Base-by-base conservation (phyloP, 2,888 invertebrate species). In the Helobdella robusta region DNA sequence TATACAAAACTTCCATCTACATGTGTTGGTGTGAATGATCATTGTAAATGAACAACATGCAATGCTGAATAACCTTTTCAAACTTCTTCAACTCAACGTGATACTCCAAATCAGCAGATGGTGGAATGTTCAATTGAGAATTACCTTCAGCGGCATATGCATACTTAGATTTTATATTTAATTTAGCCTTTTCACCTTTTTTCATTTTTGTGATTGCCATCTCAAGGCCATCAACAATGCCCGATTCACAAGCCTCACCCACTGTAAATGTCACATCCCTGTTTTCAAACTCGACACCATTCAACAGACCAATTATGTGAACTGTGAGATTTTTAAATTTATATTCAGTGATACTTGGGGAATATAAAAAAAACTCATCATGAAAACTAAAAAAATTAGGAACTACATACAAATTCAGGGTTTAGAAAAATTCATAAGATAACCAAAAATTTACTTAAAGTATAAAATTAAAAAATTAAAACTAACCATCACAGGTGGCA, bases 181-280 rank as follows among this genome's bases (percentile, higher is more conserved):
- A 60, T 20, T 68, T 66, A 0, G 91, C 88, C 67, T 84, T 86
- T 79, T 95, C 94, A 0, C 85, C 86, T 72, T 85, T 85, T 72
- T 84, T 85, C 81, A 97, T 91, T 76, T 86, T 87, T 71, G 86
- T 85, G 2, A 76, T 40, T 0, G 76, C 77, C 15, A 71, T 67
- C 58, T 78, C 78, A 6, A 78, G 63, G 5, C 94, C 95, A 63
- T 86, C 85, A 40, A 89, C 84, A 34, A 97, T 80, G 68, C 86
- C 86, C 60, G 81, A 79, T 68, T 88, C 88, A 64, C 81, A 83
- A 8, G 90, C 92, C 80, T 95, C 94, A 0, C 95, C 95, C 25
- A 93, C 81, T 20, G 83, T 80, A 79, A 94, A 97, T 32, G 85
- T 84, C 0, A 91, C 84, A 52, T 89, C 87, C 72, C 89, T 83